phyloP scores from a whole-genome alignment of 1,140 invertebrate species.

The Maconellicoccus hirsutus region DNA sequence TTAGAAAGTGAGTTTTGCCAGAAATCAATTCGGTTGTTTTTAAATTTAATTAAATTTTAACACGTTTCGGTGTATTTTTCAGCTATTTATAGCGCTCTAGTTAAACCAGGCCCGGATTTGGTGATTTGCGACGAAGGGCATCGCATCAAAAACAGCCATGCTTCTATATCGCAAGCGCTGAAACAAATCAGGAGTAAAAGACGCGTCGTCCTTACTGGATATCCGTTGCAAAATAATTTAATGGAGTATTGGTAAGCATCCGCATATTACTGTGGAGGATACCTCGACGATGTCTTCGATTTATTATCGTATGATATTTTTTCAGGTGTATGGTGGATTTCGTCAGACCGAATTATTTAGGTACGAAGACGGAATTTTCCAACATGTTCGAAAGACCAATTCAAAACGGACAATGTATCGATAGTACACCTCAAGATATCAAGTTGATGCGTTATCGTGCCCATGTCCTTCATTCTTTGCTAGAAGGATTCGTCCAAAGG shows the following conservation, averaged over 20 bases:
- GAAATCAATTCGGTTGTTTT: too few species aligned
- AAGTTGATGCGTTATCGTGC: slow-evolving; percentile 78
- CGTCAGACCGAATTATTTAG: slow-evolving; percentile 83
- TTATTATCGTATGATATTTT: background rate
- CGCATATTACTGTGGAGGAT: too few species aligned
- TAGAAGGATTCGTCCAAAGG: slow-evolving; percentile 86
- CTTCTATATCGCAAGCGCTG: slow-evolving; percentile 80
- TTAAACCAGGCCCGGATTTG: slow-evolving; percentile 85
- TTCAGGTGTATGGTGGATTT: slow-evolving; percentile 81
- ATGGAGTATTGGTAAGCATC: slow-evolving; percentile 83
- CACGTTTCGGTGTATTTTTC: slow-evolving; percentile 30
- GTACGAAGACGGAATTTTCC: slow-evolving; percentile 83
- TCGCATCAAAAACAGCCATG: slow-evolving; percentile 90
- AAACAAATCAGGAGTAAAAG: slow-evolving; percentile 84
- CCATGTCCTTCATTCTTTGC: slow-evolving; percentile 75
- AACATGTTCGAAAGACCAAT: slow-evolving; percentile 95
- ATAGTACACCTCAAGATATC: slow-evolving; percentile 81
- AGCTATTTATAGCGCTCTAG: slow-evolving; percentile 76
- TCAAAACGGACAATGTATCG: slow-evolving; percentile 86
- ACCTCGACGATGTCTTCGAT: slow-evolving; percentile 2
- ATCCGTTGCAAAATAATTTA: slow-evolving; percentile 93
- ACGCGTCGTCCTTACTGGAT: slow-evolving; percentile 83
- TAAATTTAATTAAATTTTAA: too few species aligned
- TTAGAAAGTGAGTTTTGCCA: slow-evolving; percentile 60
- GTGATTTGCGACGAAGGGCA: slow-evolving; percentile 95